phyloP scores from a whole-genome alignment of 2,888 invertebrate genomes.

The Pecten maximus region DNA sequence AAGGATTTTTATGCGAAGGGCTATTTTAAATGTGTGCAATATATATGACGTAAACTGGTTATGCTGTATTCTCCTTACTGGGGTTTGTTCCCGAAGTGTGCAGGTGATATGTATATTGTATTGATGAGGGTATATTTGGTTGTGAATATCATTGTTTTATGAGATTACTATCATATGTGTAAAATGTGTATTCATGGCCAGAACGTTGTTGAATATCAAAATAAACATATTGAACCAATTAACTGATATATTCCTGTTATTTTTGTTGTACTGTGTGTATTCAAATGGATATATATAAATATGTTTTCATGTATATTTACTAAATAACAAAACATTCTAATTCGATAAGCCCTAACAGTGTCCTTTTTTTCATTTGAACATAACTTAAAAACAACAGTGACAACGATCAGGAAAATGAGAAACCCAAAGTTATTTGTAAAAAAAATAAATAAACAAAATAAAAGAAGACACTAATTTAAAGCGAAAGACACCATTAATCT shows the following conservation, averaged over 20 bases:
- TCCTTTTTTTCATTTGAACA: too few species aligned
- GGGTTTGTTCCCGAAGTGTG: background rate
- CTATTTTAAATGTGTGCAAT: background rate
- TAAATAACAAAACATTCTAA: too few species aligned
- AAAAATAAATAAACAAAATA: too few species aligned
- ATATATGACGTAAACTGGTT: background rate
- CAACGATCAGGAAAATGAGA: too few species aligned
- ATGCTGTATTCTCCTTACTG: background rate
- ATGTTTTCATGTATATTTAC: too few species aligned
- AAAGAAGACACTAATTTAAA: too few species aligned
- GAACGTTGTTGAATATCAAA: slow-evolving; percentile 35
- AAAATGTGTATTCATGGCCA: slow-evolving; percentile 12
- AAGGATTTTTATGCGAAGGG: background rate
- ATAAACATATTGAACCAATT: background rate
- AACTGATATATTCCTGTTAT: background rate
- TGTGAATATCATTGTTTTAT: slow-evolving; percentile 29
- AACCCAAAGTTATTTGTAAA: too few species aligned
- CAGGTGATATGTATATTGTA: slow-evolving; percentile 26
- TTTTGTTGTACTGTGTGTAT: too few species aligned
- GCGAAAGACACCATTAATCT: too few species aligned
- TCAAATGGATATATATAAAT: too few species aligned
- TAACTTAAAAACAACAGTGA: too few species aligned
- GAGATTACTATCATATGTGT: slow-evolving; percentile 9
- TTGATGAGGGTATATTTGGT: slow-evolving; percentile 16
- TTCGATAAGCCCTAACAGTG: too few species aligned